Evolutionary conservation across 2,113 vertebrate genomes (phyloP).

Genomic region (Podarcis muralis): DNA sequence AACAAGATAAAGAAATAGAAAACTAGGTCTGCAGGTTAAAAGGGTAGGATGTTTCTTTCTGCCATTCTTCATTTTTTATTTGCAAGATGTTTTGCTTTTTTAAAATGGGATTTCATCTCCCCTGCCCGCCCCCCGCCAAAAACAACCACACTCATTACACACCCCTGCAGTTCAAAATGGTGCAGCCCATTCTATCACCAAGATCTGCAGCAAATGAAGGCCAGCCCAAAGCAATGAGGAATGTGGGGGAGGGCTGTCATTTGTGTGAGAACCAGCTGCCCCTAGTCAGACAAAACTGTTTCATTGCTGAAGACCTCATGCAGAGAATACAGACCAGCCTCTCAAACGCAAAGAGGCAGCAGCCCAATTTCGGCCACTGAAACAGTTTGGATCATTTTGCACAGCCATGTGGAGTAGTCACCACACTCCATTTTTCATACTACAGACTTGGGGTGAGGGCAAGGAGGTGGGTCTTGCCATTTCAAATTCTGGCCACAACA

Average conservation of each 20-base stretch:
- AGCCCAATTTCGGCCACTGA: background rate
- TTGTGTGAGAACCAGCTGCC: background rate
- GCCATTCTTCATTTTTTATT: too few species aligned
- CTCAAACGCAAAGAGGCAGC: background rate
- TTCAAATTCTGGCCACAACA: background rate
- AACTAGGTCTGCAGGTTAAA: too few species aligned
- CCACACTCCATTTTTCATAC: background rate
- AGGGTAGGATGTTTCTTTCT: too few species aligned
- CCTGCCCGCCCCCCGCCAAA: too few species aligned
- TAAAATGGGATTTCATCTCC: too few species aligned
- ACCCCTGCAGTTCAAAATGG: too few species aligned
- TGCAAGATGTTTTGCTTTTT: too few species aligned
- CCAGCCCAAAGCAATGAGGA: background rate
- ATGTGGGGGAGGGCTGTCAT: background rate
- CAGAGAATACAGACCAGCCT: background rate
- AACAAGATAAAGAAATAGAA: too few species aligned
- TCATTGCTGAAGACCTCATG: background rate
- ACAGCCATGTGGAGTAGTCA: background rate
- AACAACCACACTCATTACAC: too few species aligned
- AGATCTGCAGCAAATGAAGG: background rate
- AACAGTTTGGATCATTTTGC: background rate
- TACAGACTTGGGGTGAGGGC: too few species aligned
- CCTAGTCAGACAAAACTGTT: background rate
- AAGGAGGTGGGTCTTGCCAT: background rate
- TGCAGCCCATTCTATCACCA: too few species aligned